A percentile compares a stretch with the other conserved stretches of the same genome.
These are phyloP conservation scores for Eilema griseolum DNA, from an alignment of 2,888 invertebrate species.

Conservation along the genomic window DNA sequence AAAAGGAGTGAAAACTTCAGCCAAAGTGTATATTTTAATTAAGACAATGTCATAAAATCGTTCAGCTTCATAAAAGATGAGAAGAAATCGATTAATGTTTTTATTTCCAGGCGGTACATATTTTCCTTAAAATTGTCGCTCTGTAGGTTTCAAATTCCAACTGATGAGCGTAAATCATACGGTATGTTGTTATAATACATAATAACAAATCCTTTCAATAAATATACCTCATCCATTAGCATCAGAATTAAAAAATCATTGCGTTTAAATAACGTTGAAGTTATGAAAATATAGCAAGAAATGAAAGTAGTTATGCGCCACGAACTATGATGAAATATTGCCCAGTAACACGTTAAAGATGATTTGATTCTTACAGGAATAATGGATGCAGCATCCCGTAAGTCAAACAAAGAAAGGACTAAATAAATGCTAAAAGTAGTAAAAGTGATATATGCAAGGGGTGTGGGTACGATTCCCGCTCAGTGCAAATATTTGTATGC, in stretches of 20 bases:
- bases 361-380: too few species aligned
- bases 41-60: conserved; percentile 7
- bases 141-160: neutral
- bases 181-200: neutral
- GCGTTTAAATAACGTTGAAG: conserved; percentile 40
- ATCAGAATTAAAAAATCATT: conserved; percentile 39
- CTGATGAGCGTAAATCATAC: neutral
- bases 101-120: neutral
- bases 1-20: too few species aligned
- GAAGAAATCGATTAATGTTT: neutral
- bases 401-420: too few species aligned
- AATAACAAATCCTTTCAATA: neutral
- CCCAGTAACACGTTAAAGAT: conserved; percentile 57
- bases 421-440: too few species aligned
- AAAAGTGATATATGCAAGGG: too few species aligned
- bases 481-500: too few species aligned
- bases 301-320: conserved; percentile 52
- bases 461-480: too few species aligned
- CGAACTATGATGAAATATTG: conserved; percentile 46
- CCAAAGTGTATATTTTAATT: conserved; percentile 3
- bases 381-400: too few species aligned
- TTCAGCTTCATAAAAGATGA: neutral
- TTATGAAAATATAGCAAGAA: conserved; percentile 61
- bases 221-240: neutral
- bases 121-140: neutral